Conservation (phyloP, 2,888 invertebrate genomes). For the Melanargia galathea region DNA sequence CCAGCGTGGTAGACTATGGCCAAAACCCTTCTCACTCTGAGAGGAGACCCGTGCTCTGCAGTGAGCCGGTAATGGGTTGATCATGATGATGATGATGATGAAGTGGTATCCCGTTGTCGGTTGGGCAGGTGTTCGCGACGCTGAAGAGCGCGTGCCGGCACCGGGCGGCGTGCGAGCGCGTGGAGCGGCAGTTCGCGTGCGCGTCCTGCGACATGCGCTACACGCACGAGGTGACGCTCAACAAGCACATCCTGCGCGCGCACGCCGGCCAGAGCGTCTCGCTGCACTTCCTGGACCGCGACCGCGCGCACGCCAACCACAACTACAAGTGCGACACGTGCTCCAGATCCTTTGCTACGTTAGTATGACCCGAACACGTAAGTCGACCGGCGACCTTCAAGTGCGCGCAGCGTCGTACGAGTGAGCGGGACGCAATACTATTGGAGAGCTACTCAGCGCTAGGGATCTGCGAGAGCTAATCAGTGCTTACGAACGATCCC, state of each 20-base stretch:
- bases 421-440: no score
- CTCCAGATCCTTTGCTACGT: slow-evolving; percentile 83
- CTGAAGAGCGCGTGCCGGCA: slow-evolving; percentile 78
- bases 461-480: no score
- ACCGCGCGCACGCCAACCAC: slow-evolving; percentile 53
- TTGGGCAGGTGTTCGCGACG: slow-evolving; percentile 67
- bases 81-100: no score
- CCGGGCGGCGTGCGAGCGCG: slow-evolving; percentile 60
- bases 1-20: no score
- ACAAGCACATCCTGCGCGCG: slow-evolving; percentile 71
- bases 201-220: slow-evolving; percentile 69
- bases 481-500: no score
- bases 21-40: no score
- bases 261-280: slow-evolving; percentile 74
- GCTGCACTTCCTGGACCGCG: slow-evolving; percentile 64
- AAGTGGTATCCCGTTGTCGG: no score
- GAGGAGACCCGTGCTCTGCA: no score
- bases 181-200: slow-evolving; percentile 66
- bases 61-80: no score
- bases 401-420: no score
- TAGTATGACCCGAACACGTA: neutral
- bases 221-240: slow-evolving; percentile 72
- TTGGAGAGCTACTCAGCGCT: no score
- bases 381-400: no score
- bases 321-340: slow-evolving; percentile 84